Percentiles rank a stretch among this genome's conserved stretches.
Evolutionary conservation across 1,140 invertebrate species (phyloP).

Genomic region (Amphibalanus amphitrite): DNA sequence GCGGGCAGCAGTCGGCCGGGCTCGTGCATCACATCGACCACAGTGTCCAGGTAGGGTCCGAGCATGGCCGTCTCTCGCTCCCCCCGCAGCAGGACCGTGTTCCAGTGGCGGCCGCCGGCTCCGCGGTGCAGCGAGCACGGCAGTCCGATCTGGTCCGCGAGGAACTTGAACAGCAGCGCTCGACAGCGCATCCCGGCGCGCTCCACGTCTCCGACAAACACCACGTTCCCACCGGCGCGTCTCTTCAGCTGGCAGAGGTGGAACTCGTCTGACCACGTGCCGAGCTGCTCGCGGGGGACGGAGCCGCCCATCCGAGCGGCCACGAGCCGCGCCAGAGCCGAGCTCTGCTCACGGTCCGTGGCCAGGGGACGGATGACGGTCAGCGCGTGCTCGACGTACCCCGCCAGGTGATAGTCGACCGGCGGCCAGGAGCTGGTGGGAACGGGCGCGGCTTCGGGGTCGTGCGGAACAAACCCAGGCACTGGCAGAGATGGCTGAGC

Average conservation of each 20-base stretch:
- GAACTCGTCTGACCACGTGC: not conserved
- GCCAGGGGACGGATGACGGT: not conserved
- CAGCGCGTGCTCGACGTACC: not conserved
- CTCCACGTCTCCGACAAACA: not conserved
- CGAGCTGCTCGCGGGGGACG: not conserved
- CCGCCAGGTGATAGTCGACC: not conserved
- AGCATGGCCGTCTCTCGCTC: not conserved
- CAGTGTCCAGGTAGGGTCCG: not conserved
- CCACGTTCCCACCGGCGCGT: not conserved
- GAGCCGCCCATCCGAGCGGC: not conserved
- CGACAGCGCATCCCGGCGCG: conserved; percentile 19
- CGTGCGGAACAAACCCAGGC: no score
- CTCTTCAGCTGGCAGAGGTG: not conserved
- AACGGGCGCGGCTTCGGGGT: no score
- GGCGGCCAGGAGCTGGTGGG: no score
- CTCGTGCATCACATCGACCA: not conserved
- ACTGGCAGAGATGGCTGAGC: no score
- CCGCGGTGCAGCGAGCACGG: conserved; percentile 36
- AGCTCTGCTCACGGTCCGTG: not conserved
- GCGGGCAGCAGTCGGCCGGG: not conserved
- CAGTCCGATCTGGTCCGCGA: conserved; percentile 40
- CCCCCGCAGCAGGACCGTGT: not conserved
- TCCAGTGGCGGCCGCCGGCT: conserved; percentile 35
- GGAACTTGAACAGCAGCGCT: conserved; percentile 43
- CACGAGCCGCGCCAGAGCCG: not conserved